Percentiles rank a stretch among this genome's conserved stretches.
Conservation (phyloP, 2,888 invertebrate genomes). For the Eretmocerus hayati region DNA sequence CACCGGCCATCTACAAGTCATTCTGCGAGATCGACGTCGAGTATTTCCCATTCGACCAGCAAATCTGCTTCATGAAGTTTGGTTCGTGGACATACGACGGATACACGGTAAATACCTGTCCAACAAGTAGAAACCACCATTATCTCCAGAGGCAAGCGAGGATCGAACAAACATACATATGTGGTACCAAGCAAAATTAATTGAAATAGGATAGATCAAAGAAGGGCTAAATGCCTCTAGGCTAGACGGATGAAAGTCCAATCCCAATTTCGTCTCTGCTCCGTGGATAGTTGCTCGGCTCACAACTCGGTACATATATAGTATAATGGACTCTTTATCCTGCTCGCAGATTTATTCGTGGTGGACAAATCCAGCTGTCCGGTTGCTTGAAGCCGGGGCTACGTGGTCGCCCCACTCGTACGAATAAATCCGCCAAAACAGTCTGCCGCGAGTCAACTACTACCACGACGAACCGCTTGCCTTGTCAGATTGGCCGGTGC, state of each 20-base stretch:
- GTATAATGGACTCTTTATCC: background rate
- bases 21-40: conserved; percentile 93
- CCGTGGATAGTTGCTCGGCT: background rate
- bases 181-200: no score
- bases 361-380: background rate
- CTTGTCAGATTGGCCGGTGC: background rate
- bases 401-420: background rate
- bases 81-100: conserved; percentile 94
- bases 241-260: no score
- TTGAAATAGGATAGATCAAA: no score
- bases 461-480: no score
- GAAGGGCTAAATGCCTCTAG: no score
- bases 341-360: background rate
- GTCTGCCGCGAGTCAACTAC: background rate
- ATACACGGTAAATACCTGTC: conserved; percentile 81
- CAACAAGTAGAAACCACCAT: no score
- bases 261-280: background rate
- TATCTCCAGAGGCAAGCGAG: no score
- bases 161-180: no score
- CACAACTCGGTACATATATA: background rate
- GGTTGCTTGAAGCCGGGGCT: no score
- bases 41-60: conserved; percentile 91
- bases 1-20: conserved; percentile 97
- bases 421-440: background rate
- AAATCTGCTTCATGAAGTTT: conserved; percentile 93